phyloP scores from a whole-genome alignment of 2,797 vertebrate species.

The Acrossocheilus fasciatus region DNA sequence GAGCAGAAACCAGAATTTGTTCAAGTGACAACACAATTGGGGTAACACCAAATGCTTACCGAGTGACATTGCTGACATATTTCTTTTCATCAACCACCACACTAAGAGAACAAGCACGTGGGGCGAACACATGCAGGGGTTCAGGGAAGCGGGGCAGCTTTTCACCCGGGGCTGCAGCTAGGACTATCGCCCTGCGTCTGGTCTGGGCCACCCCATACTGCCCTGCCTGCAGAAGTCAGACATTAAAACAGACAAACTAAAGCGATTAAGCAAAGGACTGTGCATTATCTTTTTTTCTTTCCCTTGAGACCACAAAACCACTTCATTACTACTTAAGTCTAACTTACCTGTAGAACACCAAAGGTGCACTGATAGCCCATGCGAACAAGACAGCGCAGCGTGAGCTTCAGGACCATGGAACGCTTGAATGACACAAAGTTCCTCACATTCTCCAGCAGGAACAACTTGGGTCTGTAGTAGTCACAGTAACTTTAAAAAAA shows the following conservation, averaged over 20 bases:
- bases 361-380: conserved; percentile 99
- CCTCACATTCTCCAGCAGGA: conserved; percentile 94
- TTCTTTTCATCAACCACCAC: conserved; percentile 95
- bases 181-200: conserved; percentile 90
- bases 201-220: conserved; percentile 97
- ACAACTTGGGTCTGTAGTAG: conserved; percentile 95
- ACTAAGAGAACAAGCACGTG: conserved; percentile 91
- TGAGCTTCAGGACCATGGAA: conserved; percentile 97
- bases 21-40: neutral
- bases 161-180: conserved; percentile 94
- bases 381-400: conserved; percentile 91
- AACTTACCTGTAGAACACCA: conserved; percentile 90
- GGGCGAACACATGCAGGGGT: conserved; percentile 93
- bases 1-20: neutral
- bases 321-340: neutral
- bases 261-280: neutral
- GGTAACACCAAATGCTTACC: conserved; percentile 76
- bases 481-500: conserved; percentile 89
- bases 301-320: too few relatives aligned
- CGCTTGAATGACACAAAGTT: conserved; percentile 98
- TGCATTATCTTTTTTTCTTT: too few relatives aligned
- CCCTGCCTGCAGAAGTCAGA: conserved; percentile 81
- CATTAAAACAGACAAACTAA: neutral
- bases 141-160: conserved; percentile 92
- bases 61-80: conserved; percentile 92